Base-by-base conservation (phyloP, 53 echinoderm and acorn worm species). In the Luidia sarsii region DNA sequence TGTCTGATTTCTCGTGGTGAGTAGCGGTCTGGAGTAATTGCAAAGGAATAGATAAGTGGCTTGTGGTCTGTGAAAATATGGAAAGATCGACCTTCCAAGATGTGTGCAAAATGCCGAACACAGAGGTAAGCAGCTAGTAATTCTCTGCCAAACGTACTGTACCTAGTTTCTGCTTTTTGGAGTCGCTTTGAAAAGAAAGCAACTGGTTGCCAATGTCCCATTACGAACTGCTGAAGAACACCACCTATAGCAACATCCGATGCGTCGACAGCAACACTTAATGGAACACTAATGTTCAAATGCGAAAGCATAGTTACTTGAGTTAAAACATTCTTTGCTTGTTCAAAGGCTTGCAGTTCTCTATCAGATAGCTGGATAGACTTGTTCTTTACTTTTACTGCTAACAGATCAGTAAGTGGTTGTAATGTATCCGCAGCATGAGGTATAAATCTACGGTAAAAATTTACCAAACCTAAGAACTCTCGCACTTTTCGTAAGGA, bases 391-490 rank as follows among this genome's bases (percentile, higher is more conserved):
- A 55, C 29, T 28, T 29, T 33, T 11, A 6, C 41, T 16, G 79
- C 61, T 1, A 90, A 46, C 13, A 85, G 23, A 27, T 81, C 73
- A 3, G 80, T 90, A 4, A 85, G 57, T 4, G 83, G 83, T 11
- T 48, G 60, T 8, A 80, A 15, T 0, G 66, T 43, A 33, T 65
- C 71, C 11, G 88, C 85, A 64, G 79, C 82, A 36, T 71, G 33
- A 14, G 80, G 83, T 14, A 87, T 64, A 36, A 90, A 90, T 16
- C 83, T 59, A 8, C 87, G 50, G 48, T 82, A 87, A 50, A 90
- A 86, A 29, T 90, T 90, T 23, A 86, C 71, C 0, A 90, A 65
- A 7, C 80, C 89, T 2, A 89, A 70, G 37, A 80, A 89, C 53
- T 79, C 81, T 6, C 89, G 53, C 16, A 89, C 50, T 30, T 71